Percentiles rank a stretch among this genome's conserved stretches.
phyloP scores from a whole-genome alignment of 2,797 vertebrate species.

The Denticeps clupeoides region DNA sequence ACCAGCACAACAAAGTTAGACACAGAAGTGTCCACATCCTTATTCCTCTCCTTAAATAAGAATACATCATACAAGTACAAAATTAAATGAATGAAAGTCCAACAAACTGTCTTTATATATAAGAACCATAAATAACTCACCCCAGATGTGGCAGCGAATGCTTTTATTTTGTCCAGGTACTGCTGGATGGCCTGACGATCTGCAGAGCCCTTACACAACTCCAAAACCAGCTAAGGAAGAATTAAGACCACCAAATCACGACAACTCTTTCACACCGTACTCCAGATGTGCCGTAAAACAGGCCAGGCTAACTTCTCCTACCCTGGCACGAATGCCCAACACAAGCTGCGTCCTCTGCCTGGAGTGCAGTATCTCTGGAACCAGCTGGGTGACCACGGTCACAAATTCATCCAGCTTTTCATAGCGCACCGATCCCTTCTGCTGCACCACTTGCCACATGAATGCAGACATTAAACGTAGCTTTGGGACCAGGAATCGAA shows the following conservation, averaged over 20 bases:
- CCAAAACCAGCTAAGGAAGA: slow-evolving; percentile 55
- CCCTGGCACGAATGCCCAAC: slow-evolving; percentile 70
- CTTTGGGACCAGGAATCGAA: slow-evolving; percentile 60
- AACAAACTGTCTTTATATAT: neutral
- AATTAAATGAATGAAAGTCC: neutral
- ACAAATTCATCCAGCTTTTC: slow-evolving; percentile 73
- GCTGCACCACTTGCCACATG: slow-evolving; percentile 66
- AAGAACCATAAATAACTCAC: slow-evolving; percentile 36
- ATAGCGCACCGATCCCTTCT: slow-evolving; percentile 60
- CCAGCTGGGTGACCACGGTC: slow-evolving; percentile 59
- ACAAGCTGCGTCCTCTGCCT: slow-evolving; percentile 67
- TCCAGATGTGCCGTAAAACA: too few relatives aligned
- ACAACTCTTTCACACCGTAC: neutral
- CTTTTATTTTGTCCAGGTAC: slow-evolving; percentile 43
- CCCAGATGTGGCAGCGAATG: slow-evolving; percentile 27
- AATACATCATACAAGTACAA: neutral
- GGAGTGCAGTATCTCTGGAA: slow-evolving; percentile 67
- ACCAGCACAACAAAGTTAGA: slow-evolving; percentile 65
- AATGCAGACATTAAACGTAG: slow-evolving; percentile 67
- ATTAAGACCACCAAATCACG: neutral
- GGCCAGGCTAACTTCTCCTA: slow-evolving; percentile 27
- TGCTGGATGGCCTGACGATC: slow-evolving; percentile 40
- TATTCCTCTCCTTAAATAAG: slow-evolving; percentile 39
- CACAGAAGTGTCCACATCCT: slow-evolving; percentile 51
- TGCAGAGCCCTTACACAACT: slow-evolving; percentile 47